Percentiles rank a stretch among this genome's conserved stretches.
These are phyloP conservation scores for Nomada ruficornis DNA, from an alignment of 2,888 invertebrate species.

Conservation along the genomic window DNA sequence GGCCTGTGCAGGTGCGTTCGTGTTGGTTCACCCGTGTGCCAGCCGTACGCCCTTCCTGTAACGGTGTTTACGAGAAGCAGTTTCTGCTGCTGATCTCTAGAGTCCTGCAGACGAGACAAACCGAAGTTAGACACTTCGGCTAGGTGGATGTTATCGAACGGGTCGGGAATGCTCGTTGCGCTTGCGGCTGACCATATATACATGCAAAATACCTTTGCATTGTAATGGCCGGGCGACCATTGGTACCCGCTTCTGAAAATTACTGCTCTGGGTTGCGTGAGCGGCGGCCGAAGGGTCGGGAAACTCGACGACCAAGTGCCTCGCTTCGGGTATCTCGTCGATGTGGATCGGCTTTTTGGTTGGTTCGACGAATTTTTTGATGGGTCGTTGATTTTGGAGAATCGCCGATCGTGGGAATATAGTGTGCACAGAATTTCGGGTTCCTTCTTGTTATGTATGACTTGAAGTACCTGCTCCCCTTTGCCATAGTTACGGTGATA, in stretches of 20 bases:
- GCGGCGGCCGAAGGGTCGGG: not conserved
- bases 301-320: too few species aligned
- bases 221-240: not conserved
- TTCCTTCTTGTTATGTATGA: too few species aligned
- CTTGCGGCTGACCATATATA: conserved; percentile 36
- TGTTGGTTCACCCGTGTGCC: conserved; percentile 9
- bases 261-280: not conserved
- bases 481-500: too few species aligned
- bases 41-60: conserved; percentile 32
- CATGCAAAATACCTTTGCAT: conserved; percentile 31
- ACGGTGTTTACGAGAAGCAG: conserved; percentile 53
- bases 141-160: conserved; percentile 32
- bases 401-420: too few species aligned
- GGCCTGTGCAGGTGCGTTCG: conserved; percentile 20
- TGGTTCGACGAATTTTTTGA: too few species aligned
- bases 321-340: too few species aligned
- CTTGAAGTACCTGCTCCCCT: too few species aligned
- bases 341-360: too few species aligned
- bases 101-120: conserved; percentile 36
- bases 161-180: conserved; percentile 36
- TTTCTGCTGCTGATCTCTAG: conserved; percentile 44
- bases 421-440: too few species aligned
- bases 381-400: too few species aligned
- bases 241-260: not conserved
- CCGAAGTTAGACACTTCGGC: conserved; percentile 44